Evolutionary conservation across 1,140 invertebrate genomes (phyloP).

Genomic region (Drosophila sulfurigaster): DNA sequence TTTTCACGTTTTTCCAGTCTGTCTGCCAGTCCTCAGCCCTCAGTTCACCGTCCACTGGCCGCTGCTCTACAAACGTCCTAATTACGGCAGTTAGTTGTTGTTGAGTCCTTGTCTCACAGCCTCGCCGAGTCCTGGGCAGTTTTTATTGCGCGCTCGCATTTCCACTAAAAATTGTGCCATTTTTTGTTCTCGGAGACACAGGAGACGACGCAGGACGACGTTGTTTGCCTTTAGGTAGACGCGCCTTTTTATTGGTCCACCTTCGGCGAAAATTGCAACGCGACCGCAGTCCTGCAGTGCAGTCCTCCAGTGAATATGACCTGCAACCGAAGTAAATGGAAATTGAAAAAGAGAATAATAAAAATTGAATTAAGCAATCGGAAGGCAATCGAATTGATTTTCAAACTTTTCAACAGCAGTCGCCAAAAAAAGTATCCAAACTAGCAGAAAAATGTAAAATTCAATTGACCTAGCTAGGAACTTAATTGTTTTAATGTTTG

Average conservation of each 20-base stretch:
- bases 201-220: not conserved
- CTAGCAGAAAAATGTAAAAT: not conserved
- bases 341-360: slow-evolving; percentile 16
- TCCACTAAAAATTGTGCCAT: slow-evolving; percentile 78
- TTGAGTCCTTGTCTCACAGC: slow-evolving; percentile 8
- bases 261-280: slow-evolving; percentile 59
- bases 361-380: slow-evolving; percentile 15
- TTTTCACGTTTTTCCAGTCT: slow-evolving; percentile 60
- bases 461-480: not conserved
- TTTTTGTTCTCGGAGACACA: slow-evolving; percentile 31
- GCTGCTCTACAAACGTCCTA: slow-evolving; percentile 74
- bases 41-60: slow-evolving; percentile 31
- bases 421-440: too few species aligned
- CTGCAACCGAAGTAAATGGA: not conserved
- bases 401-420: not conserved
- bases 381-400: not conserved
- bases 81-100: slow-evolving; percentile 70
- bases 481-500: not conserved
- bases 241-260: slow-evolving; percentile 81
- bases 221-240: slow-evolving; percentile 41
- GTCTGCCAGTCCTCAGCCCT: slow-evolving; percentile 33
- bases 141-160: slow-evolving; percentile 77
- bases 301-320: slow-evolving; percentile 25
- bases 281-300: slow-evolving; percentile 39
- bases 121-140: slow-evolving; percentile 18